Conservation (phyloP, 1,140 invertebrate genomes). For the Oryctes rhinoceros region DNA sequence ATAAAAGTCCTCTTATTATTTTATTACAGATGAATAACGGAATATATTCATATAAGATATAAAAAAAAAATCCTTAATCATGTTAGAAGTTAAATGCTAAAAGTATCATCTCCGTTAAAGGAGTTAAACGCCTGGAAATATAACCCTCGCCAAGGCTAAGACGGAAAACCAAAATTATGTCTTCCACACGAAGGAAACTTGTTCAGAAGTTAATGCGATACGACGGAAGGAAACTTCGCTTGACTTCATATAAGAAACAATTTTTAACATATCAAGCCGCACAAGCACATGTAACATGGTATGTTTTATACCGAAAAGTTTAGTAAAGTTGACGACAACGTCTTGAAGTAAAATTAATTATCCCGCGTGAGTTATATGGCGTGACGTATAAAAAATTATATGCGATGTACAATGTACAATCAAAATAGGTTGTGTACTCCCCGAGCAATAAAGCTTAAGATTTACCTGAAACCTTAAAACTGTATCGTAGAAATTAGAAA, state of each 20-base stretch:
- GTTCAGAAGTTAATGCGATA: neutral
- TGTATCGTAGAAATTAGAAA: too few relatives aligned
- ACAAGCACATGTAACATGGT: neutral
- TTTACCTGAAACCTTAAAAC: too few relatives aligned
- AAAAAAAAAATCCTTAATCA: too few relatives aligned
- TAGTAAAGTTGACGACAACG: neutral
- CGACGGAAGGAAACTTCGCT: neutral
- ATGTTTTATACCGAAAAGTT: neutral
- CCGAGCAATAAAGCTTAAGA: too few relatives aligned
- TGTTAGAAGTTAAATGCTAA: too few relatives aligned
- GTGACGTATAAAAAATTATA: neutral
- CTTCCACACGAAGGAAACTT: neutral
- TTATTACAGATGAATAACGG: too few relatives aligned
- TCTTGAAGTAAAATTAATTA: neutral
- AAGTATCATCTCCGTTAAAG: too few relatives aligned
- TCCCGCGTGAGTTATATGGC: neutral
- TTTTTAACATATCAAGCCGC: neutral
- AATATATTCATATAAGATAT: too few relatives aligned
- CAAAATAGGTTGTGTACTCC: too few relatives aligned
- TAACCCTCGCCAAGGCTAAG: neutral
- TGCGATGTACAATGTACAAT: too few relatives aligned
- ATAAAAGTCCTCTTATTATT: too few relatives aligned
- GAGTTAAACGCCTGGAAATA: too few relatives aligned
- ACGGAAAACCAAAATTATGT: neutral
- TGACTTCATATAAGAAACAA: neutral